Conservation (phyloP, 1,140 invertebrate genomes). For the Drosophila tropicalis region DNA sequence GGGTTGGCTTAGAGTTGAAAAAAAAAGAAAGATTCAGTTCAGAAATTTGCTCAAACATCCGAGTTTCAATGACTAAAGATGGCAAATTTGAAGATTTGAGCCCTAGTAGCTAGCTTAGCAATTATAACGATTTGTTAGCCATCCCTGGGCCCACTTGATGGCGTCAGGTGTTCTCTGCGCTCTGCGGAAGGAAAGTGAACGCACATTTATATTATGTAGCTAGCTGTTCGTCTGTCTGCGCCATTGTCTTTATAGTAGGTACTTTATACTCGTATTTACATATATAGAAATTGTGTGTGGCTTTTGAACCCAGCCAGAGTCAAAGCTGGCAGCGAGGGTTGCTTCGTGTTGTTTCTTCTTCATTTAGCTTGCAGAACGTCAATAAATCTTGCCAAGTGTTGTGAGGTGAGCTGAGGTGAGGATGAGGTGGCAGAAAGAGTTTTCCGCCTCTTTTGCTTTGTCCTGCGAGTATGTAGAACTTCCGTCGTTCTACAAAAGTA, state of each 20-base stretch:
- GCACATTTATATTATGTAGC: slow-evolving; percentile 7
- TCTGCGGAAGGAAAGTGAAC: slow-evolving; percentile 13
- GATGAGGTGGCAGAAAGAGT: slow-evolving; percentile 5
- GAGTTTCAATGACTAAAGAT: too few relatives aligned
- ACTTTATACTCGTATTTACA: background rate
- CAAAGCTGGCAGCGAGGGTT: slow-evolving; percentile 43
- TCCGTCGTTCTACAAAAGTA: slow-evolving; percentile 28
- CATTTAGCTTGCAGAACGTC: slow-evolving; percentile 30
- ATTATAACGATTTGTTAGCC: slow-evolving; percentile 3
- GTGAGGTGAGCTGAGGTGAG: too few relatives aligned
- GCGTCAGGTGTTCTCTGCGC: slow-evolving; percentile 11
- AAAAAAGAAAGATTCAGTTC: background rate
- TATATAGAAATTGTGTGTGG: slow-evolving; percentile 32
- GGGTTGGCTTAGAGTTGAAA: background rate
- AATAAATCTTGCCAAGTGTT: slow-evolving; percentile 33
- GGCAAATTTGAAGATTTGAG: background rate
- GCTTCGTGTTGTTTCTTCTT: slow-evolving; percentile 39
- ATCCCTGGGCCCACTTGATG: slow-evolving; percentile 11
- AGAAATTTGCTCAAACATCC: background rate
- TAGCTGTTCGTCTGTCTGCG: slow-evolving; percentile 12
- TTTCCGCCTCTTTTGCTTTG: slow-evolving; percentile 8
- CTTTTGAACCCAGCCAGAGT: slow-evolving; percentile 44
- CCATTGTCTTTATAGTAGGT: slow-evolving; percentile 7
- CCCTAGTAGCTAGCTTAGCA: background rate
- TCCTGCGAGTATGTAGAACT: slow-evolving; percentile 13